These are phyloP conservation scores for Saccopteryx leptura DNA, from an alignment of 2,113 vertebrate species.

Conservation along the genomic window DNA sequence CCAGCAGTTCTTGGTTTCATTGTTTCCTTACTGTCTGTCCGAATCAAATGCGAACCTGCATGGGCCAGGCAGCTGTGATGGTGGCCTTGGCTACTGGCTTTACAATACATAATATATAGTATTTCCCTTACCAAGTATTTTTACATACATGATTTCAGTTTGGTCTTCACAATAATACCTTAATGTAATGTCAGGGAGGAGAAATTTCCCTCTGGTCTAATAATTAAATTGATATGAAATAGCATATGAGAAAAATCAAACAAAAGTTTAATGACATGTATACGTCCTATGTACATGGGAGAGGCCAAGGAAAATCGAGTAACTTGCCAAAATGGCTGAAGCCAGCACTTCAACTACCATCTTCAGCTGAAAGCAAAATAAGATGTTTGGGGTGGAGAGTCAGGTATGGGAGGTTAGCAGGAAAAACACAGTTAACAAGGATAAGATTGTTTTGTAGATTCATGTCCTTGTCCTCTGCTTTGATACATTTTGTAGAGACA, in stretches of 20 bases:
- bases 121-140: conserved; percentile 51
- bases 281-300: not conserved
- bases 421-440: not conserved
- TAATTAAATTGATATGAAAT: not conserved
- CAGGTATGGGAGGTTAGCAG: not conserved
- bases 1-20: no score
- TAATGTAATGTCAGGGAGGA: not conserved
- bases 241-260: not conserved
- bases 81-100: no score
- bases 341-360: not conserved
- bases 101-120: not conserved
- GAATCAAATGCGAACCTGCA: no score
- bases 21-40: no score
- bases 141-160: conserved; percentile 49
- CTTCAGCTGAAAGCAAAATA: not conserved
- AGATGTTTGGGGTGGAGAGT: not conserved
- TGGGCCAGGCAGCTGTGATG: no score
- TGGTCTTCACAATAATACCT: conserved; percentile 43
- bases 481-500: not conserved
- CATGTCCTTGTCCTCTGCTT: not conserved
- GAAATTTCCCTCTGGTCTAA: not conserved
- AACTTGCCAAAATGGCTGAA: not conserved
- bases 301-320: not conserved
- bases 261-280: not conserved
- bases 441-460: not conserved